Evolutionary conservation across 2,113 vertebrate species (phyloP).

Genomic region (Rattus norvegicus): GRCr8 NC_086021.1:66610001-66610500

Average conservation of each 20-base stretch:
- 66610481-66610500: slow-evolving; percentile 82
- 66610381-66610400: slow-evolving; percentile 77
- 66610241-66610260: slow-evolving; percentile 71
- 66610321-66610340: slow-evolving; percentile 75
- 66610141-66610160: slow-evolving; percentile 57
- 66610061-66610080: slow-evolving; percentile 52
- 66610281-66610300: slow-evolving; percentile 66
- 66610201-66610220: slow-evolving; percentile 70
- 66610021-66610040: slow-evolving; percentile 46
- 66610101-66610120: slow-evolving; percentile 55
- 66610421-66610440: slow-evolving; percentile 82
- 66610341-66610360: slow-evolving; percentile 72
- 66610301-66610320: slow-evolving; percentile 74
- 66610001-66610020: neutral
- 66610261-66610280: slow-evolving; percentile 74
- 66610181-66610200: slow-evolving; percentile 69
- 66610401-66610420: slow-evolving; percentile 79
- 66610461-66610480: slow-evolving; percentile 79
- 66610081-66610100: slow-evolving; percentile 22
- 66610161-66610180: slow-evolving; percentile 65
- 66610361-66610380: slow-evolving; percentile 72
- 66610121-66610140: slow-evolving; percentile 60
- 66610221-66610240: slow-evolving; percentile 73
- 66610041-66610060: slow-evolving; percentile 28
- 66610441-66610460: slow-evolving; percentile 81